A percentile compares a stretch with the other conserved stretches of the same genome.
phyloP scores from a whole-genome alignment of 1,140 invertebrate genomes.

The Zophobas morio region DNA sequence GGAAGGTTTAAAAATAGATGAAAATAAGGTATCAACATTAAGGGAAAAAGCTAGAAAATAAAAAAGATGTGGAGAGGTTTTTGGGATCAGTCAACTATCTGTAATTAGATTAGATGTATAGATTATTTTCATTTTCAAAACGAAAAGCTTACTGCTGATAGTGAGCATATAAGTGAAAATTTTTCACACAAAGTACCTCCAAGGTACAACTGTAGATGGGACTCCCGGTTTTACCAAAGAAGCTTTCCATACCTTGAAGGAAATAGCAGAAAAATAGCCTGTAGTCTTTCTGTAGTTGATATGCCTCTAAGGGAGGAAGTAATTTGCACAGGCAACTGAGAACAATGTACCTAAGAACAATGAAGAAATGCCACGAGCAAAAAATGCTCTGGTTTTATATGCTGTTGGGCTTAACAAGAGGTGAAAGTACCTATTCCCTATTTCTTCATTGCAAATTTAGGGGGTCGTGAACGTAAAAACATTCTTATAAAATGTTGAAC shows the following conservation, averaged over 20 bases:
- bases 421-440: slow-evolving; percentile 66
- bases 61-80: no score
- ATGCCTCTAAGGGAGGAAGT: slow-evolving; percentile 61
- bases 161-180: no score
- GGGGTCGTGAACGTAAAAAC: slow-evolving; percentile 53
- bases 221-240: slow-evolving; percentile 61
- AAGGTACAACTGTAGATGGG: slow-evolving; percentile 53
- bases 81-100: no score
- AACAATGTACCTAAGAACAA: slow-evolving; percentile 44
- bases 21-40: no score
- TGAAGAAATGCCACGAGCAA: no score
- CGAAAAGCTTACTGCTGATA: no score
- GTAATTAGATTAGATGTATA: no score
- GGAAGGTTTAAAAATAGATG: no score
- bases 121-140: no score
- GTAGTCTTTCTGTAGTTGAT: slow-evolving; percentile 59
- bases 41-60: no score
- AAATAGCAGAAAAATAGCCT: slow-evolving; percentile 47
- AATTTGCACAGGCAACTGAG: slow-evolving; percentile 56
- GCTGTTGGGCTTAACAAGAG: slow-evolving; percentile 58
- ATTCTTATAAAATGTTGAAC: slow-evolving; percentile 58
- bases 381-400: no score
- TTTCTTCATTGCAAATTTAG: slow-evolving; percentile 62
- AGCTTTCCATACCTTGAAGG: slow-evolving; percentile 54
- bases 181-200: no score